Evolutionary conservation across 2,797 vertebrate species (phyloP), one percentile per base, ranked within the genome.

Genomic region (Acanthis flammea): DNA sequence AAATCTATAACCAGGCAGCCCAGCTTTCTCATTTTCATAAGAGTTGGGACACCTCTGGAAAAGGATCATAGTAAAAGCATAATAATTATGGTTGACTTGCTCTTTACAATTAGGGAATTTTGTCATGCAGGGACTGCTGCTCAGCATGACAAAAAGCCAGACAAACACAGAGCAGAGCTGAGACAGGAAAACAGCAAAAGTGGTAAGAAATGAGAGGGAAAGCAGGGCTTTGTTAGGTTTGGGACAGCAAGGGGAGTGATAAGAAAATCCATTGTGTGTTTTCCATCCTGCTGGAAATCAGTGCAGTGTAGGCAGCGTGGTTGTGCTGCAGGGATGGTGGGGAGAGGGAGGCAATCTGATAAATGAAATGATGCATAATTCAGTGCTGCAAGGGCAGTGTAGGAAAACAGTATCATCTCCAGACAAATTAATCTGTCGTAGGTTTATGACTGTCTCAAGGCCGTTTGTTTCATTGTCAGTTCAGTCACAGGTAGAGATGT

Each of bases 331-430:
- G 57, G 60, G 60, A 28, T 51, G 53, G 92, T 75, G 58, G 75
- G 58, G 85, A 84, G 61, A 88, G 77, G 67, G 88, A 78, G 92
- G 75, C 70, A 86, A 93, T 79, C 88, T 95, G 88, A 96, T 79
- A 91, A 95, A 88, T 95, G 78, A 77, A 87, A 86, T 45, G 92
- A 78, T 88, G 76, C 54, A 67, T 90, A 88, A 96, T 96, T 96
- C 94, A 97, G 94, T 83, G 91, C 86, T 80, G 83, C 86, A 93
- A 95, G 86, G 94, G 80, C 86, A 92, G 63, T 63, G 78, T 16
- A 31, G 94, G 91, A 93, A 90, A 76, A 28, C 62, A 33, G 72
- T 54, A 50, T 90, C 78, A 83, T 62, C 79, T 67, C 76, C 58
- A 88, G 78, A 83, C 74, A 70, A 93, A 97, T 95, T 80, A 81